phyloP scores from a whole-genome alignment of 1,140 invertebrate species.

The Aricia agestis region DNA sequence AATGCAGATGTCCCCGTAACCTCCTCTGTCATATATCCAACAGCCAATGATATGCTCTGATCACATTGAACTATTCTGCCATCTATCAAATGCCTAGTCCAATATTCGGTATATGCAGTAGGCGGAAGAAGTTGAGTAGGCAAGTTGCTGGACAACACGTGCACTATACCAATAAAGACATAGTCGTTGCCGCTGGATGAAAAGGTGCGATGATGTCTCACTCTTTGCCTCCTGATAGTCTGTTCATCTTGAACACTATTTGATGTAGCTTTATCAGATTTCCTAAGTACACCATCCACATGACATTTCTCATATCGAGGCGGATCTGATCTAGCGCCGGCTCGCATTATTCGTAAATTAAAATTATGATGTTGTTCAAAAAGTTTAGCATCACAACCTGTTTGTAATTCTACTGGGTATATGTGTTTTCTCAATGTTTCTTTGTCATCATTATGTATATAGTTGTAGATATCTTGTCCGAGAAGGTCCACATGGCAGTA shows the following conservation, averaged over 20 bases:
- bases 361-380: conserved; percentile 75
- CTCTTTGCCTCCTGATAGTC: conserved; percentile 72
- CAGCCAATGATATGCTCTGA: conserved; percentile 90
- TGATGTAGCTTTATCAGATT: conserved; percentile 73
- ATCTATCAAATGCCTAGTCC: conserved; percentile 89
- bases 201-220: conserved; percentile 71
- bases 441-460: conserved; percentile 88
- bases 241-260: conserved; percentile 70
- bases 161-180: conserved; percentile 83
- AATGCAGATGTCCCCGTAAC: conserved; percentile 89
- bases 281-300: conserved; percentile 76
- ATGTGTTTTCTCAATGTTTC: conserved; percentile 85
- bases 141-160: conserved; percentile 81
- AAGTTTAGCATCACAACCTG: conserved; percentile 47
- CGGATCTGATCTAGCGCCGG: conserved; percentile 82
- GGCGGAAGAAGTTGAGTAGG: conserved; percentile 82
- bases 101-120: conserved; percentile 87
- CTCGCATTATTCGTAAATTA: conserved; percentile 78
- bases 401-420: conserved; percentile 74
- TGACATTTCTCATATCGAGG: conserved; percentile 83
- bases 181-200: conserved; percentile 78
- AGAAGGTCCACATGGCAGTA: conserved; percentile 91
- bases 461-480: conserved; percentile 89
- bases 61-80: conserved; percentile 91
- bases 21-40: conserved; percentile 91